These are phyloP conservation scores for Kryptopterus vitreolus DNA, from an alignment of 2,797 vertebrate species.

Conservation along the genomic window DNA sequence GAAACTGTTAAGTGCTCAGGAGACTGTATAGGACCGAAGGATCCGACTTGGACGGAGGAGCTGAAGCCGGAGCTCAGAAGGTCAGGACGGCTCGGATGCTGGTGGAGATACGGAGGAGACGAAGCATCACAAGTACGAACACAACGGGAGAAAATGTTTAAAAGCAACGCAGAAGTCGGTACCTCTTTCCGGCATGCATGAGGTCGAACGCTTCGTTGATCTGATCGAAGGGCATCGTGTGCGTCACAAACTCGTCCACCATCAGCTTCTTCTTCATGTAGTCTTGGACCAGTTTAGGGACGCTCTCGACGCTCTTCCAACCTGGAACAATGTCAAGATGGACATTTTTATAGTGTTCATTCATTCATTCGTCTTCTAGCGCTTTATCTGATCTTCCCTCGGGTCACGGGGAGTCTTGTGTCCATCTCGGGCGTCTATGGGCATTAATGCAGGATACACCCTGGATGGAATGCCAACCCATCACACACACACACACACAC, in stretches of 20 bases:
- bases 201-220: conserved; percentile 93
- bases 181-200: conserved; percentile 91
- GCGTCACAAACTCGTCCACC: conserved; percentile 94
- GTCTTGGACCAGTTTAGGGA: conserved; percentile 89
- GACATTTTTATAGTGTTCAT: neutral
- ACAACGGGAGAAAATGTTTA: neutral
- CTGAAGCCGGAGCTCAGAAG: conserved; percentile 62
- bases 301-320: conserved; percentile 92
- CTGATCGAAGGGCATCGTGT: conserved; percentile 84
- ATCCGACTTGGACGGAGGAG: neutral
- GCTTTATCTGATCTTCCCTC: too few species aligned
- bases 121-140: neutral
- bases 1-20: neutral
- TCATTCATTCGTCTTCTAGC: too few species aligned
- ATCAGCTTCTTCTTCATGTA: conserved; percentile 95
- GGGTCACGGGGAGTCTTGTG: too few species aligned
- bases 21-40: too few species aligned
- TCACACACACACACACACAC: too few species aligned
- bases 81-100: conserved; percentile 85
- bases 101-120: conserved; percentile 52
- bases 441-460: too few species aligned
- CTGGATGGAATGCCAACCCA: too few species aligned
- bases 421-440: too few species aligned
- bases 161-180: neutral
- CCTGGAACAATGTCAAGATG: conserved; percentile 67